A percentile compares a stretch with the other conserved stretches of the same genome.
Conservation (phyloP, 2,888 invertebrate genomes). For the Antitype chi region DNA sequence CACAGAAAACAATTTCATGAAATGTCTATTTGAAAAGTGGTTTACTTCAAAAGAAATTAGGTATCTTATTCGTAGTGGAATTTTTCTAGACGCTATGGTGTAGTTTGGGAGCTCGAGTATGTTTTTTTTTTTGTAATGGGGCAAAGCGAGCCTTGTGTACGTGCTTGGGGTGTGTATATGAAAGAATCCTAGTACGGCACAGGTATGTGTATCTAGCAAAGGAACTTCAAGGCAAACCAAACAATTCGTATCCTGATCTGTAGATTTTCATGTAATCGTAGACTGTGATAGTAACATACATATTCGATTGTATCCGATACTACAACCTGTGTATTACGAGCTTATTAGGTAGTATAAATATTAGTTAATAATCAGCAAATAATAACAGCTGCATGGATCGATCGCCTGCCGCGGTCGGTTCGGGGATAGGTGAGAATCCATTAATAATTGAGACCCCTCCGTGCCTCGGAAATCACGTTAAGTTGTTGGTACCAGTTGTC, state of each 20-base stretch:
- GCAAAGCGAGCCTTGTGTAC: background rate
- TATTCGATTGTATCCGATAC: background rate
- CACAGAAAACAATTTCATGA: background rate
- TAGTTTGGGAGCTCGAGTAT: conserved; percentile 2
- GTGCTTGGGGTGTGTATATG: background rate
- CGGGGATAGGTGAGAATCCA: background rate
- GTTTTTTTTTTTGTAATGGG: background rate
- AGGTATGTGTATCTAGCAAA: background rate
- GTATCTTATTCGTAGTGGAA: background rate
- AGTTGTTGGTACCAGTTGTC: background rate
- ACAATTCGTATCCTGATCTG: background rate
- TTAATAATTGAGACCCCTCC: too few relatives aligned
- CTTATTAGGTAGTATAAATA: background rate
- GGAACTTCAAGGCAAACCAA: background rate
- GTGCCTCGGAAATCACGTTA: background rate
- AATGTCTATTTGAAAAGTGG: background rate
- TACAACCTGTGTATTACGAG: background rate
- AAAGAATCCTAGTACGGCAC: background rate
- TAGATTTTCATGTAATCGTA: too few relatives aligned
- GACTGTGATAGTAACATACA: background rate
- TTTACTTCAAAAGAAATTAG: conserved; percentile 2
- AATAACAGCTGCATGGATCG: background rate
- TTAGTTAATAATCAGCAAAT: background rate
- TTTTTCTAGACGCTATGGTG: background rate
- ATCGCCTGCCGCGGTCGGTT: background rate